Conservation (phyloP, 53 echinoderm and acorn worm genomes). For the Luidia sarsii region DNA sequence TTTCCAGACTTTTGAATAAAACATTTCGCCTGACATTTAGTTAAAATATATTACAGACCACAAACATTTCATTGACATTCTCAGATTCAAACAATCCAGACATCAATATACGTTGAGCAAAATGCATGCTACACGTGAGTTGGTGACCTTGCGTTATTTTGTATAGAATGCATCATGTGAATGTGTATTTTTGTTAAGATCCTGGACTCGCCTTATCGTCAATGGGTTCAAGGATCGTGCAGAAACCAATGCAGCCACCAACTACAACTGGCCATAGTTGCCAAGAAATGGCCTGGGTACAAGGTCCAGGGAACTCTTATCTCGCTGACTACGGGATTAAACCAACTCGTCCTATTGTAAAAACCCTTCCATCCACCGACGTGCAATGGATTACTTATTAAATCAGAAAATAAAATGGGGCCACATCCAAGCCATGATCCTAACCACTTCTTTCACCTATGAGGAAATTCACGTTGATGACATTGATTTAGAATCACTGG, state of each 20-base stretch:
- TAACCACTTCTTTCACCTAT: slow-evolving; percentile 13
- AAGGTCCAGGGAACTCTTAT: slow-evolving; percentile 31
- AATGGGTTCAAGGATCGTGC: slow-evolving; percentile 45
- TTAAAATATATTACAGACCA: too few relatives aligned
- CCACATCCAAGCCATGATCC: slow-evolving; percentile 6
- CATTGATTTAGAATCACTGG: too few relatives aligned
- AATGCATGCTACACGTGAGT: too few relatives aligned
- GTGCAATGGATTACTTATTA: slow-evolving; percentile 43
- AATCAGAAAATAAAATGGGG: too few relatives aligned
- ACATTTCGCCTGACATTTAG: too few relatives aligned
- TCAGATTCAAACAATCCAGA: too few relatives aligned
- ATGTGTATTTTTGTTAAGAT: background rate
- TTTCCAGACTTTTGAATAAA: too few relatives aligned
- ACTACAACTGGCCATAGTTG: too few relatives aligned
- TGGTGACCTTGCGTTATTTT: slow-evolving; percentile 38
- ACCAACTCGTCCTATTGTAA: too few relatives aligned
- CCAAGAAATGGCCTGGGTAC: slow-evolving; percentile 3
- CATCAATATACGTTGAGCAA: too few relatives aligned
- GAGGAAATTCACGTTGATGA: slow-evolving; percentile 1
- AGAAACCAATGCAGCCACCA: background rate
- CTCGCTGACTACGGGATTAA: slow-evolving; percentile 21
- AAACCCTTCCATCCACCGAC: too few relatives aligned
- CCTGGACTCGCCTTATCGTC: slow-evolving; percentile 28
- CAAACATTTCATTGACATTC: too few relatives aligned
- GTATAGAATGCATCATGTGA: slow-evolving; percentile 12